These are phyloP conservation scores for Plecturocebus donacophilus DNA, from an alignment of 2,113 vertebrate genomes.

Conservation along the genomic window DNA sequence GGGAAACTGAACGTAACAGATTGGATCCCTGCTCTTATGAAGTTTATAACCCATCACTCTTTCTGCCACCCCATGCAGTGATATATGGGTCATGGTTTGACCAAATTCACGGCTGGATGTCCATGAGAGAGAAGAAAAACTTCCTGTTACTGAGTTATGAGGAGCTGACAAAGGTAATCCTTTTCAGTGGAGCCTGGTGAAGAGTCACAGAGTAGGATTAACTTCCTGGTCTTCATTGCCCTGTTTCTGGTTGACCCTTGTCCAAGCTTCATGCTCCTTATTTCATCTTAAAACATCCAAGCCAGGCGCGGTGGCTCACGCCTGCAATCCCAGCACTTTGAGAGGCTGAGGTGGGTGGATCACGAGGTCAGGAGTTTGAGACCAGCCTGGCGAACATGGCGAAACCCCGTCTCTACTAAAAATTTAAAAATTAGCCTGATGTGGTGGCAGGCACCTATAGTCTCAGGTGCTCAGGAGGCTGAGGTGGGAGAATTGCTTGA, in stretches of 20 bases:
- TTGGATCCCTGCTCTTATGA: not conserved
- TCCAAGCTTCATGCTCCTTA: not conserved
- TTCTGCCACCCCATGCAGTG: not conserved
- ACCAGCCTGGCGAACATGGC: too few species aligned
- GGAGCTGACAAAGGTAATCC: not conserved
- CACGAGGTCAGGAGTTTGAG: too few species aligned
- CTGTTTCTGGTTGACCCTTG: not conserved
- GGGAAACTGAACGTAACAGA: fast-evolving
- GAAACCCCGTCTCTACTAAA: too few species aligned
- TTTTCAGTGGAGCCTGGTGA: too few species aligned
- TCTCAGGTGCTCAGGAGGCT: too few species aligned
- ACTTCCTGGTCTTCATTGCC: not conserved
- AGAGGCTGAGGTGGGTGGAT: too few species aligned
- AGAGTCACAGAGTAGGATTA: too few species aligned
- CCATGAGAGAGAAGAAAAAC: not conserved
- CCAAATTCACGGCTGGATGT: not conserved
- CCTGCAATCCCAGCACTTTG: too few species aligned
- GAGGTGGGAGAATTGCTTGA: fast-evolving
- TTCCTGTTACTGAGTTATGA: slow-evolving; percentile 6
- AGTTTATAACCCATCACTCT: not conserved
- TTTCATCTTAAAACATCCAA: not conserved
- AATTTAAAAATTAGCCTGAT: too few species aligned
- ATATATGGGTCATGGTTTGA: slow-evolving; percentile 8
- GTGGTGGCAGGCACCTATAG: fast-evolving
- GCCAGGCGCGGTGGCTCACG: too few species aligned